These are phyloP conservation scores for Heliconius ethilla DNA, from an alignment of 2,888 invertebrate species.

Conservation along the genomic window DNA sequence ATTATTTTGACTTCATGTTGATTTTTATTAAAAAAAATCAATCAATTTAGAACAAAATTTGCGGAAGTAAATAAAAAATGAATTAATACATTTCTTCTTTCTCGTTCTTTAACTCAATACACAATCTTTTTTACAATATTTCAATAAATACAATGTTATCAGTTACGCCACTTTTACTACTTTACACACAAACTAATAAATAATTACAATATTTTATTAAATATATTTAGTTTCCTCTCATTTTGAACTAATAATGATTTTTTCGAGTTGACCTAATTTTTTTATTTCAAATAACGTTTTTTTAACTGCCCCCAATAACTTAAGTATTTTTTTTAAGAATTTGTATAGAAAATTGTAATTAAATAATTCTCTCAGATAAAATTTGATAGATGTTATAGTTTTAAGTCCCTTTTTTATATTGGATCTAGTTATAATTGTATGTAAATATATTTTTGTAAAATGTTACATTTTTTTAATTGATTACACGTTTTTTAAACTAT, in stretches of 20 bases:
- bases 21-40: no score
- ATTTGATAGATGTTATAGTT: conserved; percentile 33
- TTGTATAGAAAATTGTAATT: conserved; percentile 21
- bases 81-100: no score
- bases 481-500: conserved; percentile 74
- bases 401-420: conserved; percentile 37
- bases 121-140: no score
- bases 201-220: not conserved
- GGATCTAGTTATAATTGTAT: conserved; percentile 45
- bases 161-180: not conserved
- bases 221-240: not conserved
- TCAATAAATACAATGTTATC: not conserved
- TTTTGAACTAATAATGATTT: not conserved
- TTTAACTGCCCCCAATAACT: not conserved
- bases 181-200: not conserved
- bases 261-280: not conserved
- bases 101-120: no score
- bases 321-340: not conserved
- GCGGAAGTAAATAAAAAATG: no score
- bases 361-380: conserved; percentile 30
- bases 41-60: no score
- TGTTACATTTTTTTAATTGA: conserved; percentile 77
- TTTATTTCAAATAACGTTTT: not conserved
- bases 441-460: conserved; percentile 82
- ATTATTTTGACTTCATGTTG: no score